Percentiles rank a stretch among this genome's conserved stretches.
phyloP scores from a whole-genome alignment of 2,797 vertebrate species.

The Serranus cabrilla region DNA sequence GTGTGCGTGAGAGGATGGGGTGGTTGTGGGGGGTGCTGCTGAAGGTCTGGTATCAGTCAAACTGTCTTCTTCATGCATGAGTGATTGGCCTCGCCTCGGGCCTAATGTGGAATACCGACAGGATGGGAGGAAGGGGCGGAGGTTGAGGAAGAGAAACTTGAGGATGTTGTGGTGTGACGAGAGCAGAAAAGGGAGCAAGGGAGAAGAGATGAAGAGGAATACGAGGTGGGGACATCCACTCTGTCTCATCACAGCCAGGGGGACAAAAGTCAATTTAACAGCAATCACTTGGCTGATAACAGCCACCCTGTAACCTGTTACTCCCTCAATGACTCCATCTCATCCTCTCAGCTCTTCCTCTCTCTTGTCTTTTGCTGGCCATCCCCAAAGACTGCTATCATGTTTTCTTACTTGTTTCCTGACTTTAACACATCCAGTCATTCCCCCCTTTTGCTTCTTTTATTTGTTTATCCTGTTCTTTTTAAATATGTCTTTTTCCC shows the following conservation, averaged over 20 bases:
- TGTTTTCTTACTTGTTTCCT: conserved; percentile 49
- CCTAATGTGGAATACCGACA: conserved; percentile 47
- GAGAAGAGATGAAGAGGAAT: conserved; percentile 3
- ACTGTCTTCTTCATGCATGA: conserved; percentile 72
- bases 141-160: conserved; percentile 1
- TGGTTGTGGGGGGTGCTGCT: conserved; percentile 34
- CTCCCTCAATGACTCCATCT: conserved; percentile 85
- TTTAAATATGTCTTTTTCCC: not conserved
- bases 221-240: conserved; percentile 9
- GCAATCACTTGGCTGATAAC: conserved; percentile 82
- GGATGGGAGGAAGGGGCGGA: conserved; percentile 41
- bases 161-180: not conserved
- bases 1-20: conserved; percentile 1
- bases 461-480: conserved; percentile 14
- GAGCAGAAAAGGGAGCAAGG: not conserved
- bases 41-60: conserved; percentile 77
- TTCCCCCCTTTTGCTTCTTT: conserved; percentile 1
- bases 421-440: conserved; percentile 35
- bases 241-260: conserved; percentile 58
- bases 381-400: conserved; percentile 12
- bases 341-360: conserved; percentile 35
- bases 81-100: conserved; percentile 56
- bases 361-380: conserved; percentile 1
- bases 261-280: conserved; percentile 81
- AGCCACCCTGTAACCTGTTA: conserved; percentile 84